These are phyloP conservation scores for Amphibalanus amphitrite DNA, from an alignment of 1,140 invertebrate genomes.

Conservation along the genomic window DNA sequence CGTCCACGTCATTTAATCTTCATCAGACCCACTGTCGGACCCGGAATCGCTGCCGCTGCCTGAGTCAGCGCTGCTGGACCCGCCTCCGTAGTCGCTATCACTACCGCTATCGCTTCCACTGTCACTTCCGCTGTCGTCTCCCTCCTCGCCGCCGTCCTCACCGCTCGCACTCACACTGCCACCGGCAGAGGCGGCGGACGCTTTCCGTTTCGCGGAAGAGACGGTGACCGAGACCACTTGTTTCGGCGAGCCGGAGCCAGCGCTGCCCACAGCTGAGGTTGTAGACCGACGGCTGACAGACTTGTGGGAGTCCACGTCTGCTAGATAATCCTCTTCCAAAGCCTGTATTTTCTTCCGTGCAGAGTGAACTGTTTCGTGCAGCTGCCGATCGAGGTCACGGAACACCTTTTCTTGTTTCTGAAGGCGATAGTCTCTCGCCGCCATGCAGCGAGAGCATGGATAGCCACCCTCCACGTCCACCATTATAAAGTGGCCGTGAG, in stretches of 20 bases:
- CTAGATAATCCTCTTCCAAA: neutral
- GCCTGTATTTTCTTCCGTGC: neutral
- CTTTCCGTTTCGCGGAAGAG: neutral
- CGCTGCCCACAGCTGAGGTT: neutral
- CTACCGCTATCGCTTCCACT: neutral
- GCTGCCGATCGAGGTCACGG: neutral
- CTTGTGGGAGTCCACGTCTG: neutral
- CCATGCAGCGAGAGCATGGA: slow-evolving; percentile 8
- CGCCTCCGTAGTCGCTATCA: neutral
- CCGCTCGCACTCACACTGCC: neutral
- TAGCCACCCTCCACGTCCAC: slow-evolving; percentile 13
- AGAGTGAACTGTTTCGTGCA: neutral
- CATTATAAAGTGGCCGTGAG: slow-evolving; percentile 13
- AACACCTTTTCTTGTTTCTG: neutral
- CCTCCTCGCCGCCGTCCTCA: neutral
- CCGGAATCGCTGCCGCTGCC: neutral
- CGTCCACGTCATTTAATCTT: too few relatives aligned
- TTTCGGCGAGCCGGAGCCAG: neutral
- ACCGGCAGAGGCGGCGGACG: neutral
- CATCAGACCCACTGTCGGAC: neutral
- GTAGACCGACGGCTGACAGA: neutral
- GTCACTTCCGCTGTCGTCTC: neutral
- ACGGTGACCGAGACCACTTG: neutral
- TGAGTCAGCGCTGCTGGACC: neutral
- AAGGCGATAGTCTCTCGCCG: neutral